These are phyloP conservation scores for Xiphorhynchus erythropygius DNA, from an alignment of 2,797 vertebrate species.

Conservation along the genomic window DNA sequence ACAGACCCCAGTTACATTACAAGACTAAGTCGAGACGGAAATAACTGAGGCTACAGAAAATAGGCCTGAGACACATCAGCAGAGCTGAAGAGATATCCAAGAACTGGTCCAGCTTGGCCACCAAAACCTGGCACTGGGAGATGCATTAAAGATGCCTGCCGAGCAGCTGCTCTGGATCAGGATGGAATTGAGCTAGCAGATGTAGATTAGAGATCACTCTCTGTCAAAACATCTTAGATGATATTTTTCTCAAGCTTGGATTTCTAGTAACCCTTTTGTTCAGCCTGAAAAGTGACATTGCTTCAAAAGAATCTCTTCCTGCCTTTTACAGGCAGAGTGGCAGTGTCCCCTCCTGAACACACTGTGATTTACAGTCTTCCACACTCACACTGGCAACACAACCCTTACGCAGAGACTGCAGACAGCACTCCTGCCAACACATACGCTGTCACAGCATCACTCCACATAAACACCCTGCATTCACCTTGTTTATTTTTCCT, in stretches of 20 bases:
- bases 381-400: neutral
- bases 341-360: constrained; percentile 35
- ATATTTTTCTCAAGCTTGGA: neutral
- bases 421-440: constrained; percentile 28
- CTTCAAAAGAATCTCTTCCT: neutral
- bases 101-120: neutral
- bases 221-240: neutral
- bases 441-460: neutral
- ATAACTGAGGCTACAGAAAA: neutral
- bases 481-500: constrained; percentile 37
- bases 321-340: constrained; percentile 31
- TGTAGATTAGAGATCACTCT: neutral
- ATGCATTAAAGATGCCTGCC: neutral
- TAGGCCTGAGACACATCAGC: neutral
- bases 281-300: neutral
- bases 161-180: neutral
- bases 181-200: neutral
- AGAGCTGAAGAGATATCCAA: neutral
- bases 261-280: constrained; percentile 16
- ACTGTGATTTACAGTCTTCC: constrained; percentile 44
- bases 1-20: neutral
- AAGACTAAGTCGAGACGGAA: neutral
- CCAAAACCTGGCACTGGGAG: neutral
- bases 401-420: neutral
- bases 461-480: constrained; percentile 34